A percentile compares a stretch with the other conserved stretches of the same genome.
Conservation (phyloP, 1,140 invertebrate species). For the Papilio dardanus region DNA sequence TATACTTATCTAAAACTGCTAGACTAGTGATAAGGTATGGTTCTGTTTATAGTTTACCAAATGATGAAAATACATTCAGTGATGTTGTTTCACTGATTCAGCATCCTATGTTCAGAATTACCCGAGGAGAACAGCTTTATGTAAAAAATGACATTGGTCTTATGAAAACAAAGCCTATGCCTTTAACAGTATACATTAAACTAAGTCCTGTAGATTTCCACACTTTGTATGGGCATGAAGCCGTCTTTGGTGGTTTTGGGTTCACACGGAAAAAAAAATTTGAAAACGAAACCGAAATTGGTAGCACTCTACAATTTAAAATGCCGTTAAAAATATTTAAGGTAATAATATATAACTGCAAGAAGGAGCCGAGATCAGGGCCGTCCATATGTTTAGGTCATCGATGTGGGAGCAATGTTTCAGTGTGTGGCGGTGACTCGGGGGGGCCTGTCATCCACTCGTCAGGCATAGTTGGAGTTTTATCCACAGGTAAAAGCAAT, state of each 20-base stretch:
- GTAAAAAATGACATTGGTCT: conserved; percentile 24
- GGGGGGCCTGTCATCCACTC: conserved; percentile 5
- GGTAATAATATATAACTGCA: not conserved
- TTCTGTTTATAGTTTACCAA: not conserved
- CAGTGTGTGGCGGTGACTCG: not conserved
- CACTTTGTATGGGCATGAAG: conserved; percentile 18
- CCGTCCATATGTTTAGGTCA: conserved; percentile 4
- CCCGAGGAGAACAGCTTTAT: not conserved
- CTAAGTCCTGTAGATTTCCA: conserved; percentile 1
- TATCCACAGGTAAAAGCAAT: not conserved
- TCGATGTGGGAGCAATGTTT: not conserved
- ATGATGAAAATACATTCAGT: not conserved
- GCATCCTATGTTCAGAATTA: not conserved
- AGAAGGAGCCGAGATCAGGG: not conserved
- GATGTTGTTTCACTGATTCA: not conserved
- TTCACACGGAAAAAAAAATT: not conserved
- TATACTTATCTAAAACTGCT: not conserved
- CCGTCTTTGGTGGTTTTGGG: conserved; percentile 15
- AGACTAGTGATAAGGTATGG: conserved; percentile 23
- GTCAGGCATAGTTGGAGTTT: conserved; percentile 13
- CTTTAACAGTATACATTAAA: not conserved
- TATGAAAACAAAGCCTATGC: conserved; percentile 24
- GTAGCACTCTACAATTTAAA: not conserved
- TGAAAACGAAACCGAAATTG: not conserved
- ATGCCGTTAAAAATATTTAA: conserved; percentile 12